phyloP scores from a whole-genome alignment of 2,797 vertebrate species.

The Onychomys arenicola region DNA sequence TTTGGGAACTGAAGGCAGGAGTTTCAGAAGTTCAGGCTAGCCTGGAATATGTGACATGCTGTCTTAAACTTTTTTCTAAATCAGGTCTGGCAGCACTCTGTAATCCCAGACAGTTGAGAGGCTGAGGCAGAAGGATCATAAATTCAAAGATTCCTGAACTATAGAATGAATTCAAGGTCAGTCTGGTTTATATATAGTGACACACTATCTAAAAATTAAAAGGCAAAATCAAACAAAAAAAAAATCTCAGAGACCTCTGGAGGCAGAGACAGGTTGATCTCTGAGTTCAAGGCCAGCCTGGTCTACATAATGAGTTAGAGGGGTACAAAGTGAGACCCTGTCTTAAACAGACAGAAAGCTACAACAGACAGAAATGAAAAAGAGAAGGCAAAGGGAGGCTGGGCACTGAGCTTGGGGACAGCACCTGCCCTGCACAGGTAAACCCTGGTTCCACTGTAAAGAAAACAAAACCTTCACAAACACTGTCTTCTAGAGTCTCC shows the following conservation, averaged over 20 bases:
- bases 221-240: background rate
- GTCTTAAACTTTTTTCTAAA: background rate
- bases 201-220: background rate
- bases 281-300: background rate
- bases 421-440: background rate
- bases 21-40: background rate
- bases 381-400: background rate
- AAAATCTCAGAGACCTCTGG: background rate
- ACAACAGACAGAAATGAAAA: background rate
- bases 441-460: background rate
- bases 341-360: background rate
- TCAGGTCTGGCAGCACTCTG: background rate
- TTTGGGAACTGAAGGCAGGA: background rate
- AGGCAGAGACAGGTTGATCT: background rate
- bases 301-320: background rate
- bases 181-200: background rate
- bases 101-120: background rate
- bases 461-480: background rate
- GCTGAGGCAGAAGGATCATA: background rate
- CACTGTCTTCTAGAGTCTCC: background rate
- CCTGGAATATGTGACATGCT: background rate
- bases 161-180: background rate
- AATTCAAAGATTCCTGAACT: background rate
- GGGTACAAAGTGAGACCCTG: background rate
- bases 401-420: rapidly evolving